Base-by-base conservation (phyloP, 1,140 invertebrate genomes). In the Lepidurus packardi region DNA sequence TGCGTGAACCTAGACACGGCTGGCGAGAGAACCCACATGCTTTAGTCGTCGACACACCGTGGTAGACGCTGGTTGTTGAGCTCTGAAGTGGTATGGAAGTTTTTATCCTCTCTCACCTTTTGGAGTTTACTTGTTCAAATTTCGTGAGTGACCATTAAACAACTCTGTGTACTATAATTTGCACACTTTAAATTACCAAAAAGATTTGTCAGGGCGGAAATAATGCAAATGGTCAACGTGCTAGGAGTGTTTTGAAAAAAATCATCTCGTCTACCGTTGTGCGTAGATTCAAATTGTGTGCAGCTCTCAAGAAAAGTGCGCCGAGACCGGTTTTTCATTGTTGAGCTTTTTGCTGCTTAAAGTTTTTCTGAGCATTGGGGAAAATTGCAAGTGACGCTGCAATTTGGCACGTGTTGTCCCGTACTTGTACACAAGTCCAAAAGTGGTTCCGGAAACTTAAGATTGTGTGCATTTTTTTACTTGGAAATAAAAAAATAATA, bases 331-430 rank as follows among this genome's bases (percentile, higher is more conserved):
- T 65, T 65, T 65, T 21, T 21, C 53, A n/a, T 21, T 65, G 53
- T 65, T 65, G 21, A 65, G 21, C 16, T 21, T 13, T 1, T 21
- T 65, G 53, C 21, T 21, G 13, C 21, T 65, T 21, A 21, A n/a
- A 65, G 21, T n/a, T 65, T 65, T 65, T 16, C 53, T 4, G 4
- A 34, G 53, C 21, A n/a, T 65, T 65, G 16, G 16, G 16, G 7
- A 65, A 65, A n/a, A 65, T 65, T 65, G 53, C 53, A 65, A 65
- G 53, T 65, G 53, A 65, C 21, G 53, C 21, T n/a, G 21, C 53
- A 65, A 21, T 65, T 13, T 16, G 53, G 53, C 53, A 65, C 53
- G 21, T 65, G 53, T 65, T 65, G 53, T 65, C 16, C 21, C 21
- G 53, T 65, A 21, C 53, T 65, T 21, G n/a, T 65, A 65, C 16